These are phyloP conservation scores for Boloria euphrosyne DNA, from an alignment of 2,888 invertebrate species.

Conservation along the genomic window DNA sequence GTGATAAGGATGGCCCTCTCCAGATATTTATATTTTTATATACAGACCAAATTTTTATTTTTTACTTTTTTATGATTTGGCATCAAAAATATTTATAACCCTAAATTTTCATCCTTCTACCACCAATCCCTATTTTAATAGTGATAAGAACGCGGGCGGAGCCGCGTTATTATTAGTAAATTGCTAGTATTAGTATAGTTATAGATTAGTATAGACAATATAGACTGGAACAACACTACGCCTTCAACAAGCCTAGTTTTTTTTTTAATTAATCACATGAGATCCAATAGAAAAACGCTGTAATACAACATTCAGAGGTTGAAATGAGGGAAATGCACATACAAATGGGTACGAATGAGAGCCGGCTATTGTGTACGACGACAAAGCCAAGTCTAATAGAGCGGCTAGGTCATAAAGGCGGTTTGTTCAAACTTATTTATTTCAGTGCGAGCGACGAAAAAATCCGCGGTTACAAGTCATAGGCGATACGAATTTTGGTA, in stretches of 20 bases:
- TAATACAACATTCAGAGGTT: constrained; percentile 14
- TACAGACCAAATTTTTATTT: too few species aligned
- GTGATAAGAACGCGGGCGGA: too few species aligned
- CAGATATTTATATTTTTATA: too few species aligned
- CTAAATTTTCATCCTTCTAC: too few species aligned
- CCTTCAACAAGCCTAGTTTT: constrained; percentile 12
- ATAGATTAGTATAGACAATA: too few species aligned
- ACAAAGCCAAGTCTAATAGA: constrained; percentile 29
- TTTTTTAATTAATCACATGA: constrained; percentile 16
- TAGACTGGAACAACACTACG: constrained; percentile 1
- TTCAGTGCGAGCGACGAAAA: constrained; percentile 26
- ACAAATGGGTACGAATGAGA: constrained; percentile 18
- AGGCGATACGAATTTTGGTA: background rate
- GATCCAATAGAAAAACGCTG: constrained; percentile 10
- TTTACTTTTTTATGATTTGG: too few species aligned
- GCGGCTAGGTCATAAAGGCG: constrained; percentile 24
- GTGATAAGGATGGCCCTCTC: too few species aligned
- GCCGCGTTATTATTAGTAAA: too few species aligned
- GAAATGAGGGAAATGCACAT: constrained; percentile 16
- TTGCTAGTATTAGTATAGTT: too few species aligned
- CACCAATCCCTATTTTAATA: too few species aligned
- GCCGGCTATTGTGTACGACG: constrained; percentile 17
- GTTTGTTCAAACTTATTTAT: constrained; percentile 36
- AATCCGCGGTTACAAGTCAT: constrained; percentile 2
- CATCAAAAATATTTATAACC: too few species aligned